These are phyloP conservation scores for Noctua janthina DNA, from an alignment of 2,888 invertebrate species.

Conservation along the genomic window DNA sequence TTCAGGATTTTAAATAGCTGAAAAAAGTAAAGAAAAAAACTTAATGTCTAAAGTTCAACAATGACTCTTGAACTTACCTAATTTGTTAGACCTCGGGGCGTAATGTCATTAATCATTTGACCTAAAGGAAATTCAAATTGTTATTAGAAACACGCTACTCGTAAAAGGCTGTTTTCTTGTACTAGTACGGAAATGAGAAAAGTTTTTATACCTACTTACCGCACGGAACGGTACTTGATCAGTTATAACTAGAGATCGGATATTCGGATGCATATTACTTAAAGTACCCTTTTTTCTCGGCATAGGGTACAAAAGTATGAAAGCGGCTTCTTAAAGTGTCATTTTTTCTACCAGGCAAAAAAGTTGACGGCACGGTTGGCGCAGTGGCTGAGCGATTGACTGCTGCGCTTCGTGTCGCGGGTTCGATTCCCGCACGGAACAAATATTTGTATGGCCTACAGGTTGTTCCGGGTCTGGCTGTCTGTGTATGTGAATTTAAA, in stretches of 20 bases:
- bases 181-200: slow-evolving; percentile 57
- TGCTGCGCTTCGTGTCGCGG: no score
- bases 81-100: slow-evolving; percentile 50
- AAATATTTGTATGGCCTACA: no score
- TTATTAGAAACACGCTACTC: slow-evolving; percentile 56
- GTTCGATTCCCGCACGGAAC: no score
- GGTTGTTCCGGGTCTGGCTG: no score
- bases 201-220: slow-evolving; percentile 36
- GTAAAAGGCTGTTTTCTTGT: slow-evolving; percentile 50
- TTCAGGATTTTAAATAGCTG: slow-evolving; percentile 1
- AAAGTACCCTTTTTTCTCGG: no score
- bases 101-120: slow-evolving; percentile 58
- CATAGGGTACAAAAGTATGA: no score
- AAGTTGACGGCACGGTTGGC: no score
- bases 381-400: no score
- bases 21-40: slow-evolving; percentile 30
- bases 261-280: no score
- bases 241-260: slow-evolving; percentile 1
- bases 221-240: slow-evolving; percentile 24
- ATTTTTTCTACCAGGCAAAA: no score
- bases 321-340: no score
- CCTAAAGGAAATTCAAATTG: slow-evolving; percentile 55
- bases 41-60: slow-evolving; percentile 56
- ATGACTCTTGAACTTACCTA: slow-evolving; percentile 50
- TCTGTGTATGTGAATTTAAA: no score